Base-by-base conservation (phyloP, 2,888 invertebrate species). In the Megaustenia siamemsis region DNA sequence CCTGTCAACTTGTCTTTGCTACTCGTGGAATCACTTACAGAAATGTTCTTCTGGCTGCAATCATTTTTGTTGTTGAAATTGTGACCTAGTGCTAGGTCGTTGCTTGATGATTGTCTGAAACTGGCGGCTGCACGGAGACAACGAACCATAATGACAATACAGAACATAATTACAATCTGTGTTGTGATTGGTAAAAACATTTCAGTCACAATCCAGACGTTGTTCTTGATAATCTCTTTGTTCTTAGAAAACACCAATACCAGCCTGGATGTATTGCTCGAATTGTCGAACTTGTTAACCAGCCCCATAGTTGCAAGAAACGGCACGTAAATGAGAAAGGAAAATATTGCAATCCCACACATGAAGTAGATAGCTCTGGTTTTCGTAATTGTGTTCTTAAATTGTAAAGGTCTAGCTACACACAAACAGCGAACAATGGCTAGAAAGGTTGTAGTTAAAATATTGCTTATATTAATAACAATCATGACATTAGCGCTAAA, bases 391-490 rank as follows among this genome's bases (percentile, higher is more conserved):
- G 4, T 43, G 15, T 28, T 49, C 40, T 82, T 82, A 69, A 82
- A 82, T 18, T 82, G 82, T 15, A 82, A 75, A 1, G 82, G 82
- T 40, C 6, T 73, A 3, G 73, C 82, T 24, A 82, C 73, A 32
- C 82, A 82, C 45, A 60, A 32, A 32, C 82, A 82, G 4, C 73
- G n/a, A 3, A 43, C 60, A 6, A 82, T 60, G 4, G 73, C 82
- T 38, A 82, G 73, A 60, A 60, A 82, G 1, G 73, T 73, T 18
- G 73, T 73, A 56, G 40, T 73, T 24, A 73, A 32, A 4, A 32
- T 38, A 15, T 32, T 56, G 1, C 12, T 10, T 24, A 53, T 56
- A 38, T 82, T 73, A 12, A 56, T 38, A 3, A 73, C 8, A 38
- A 53, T 24, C 6, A 24, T 35, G 1, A 43, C 12, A 40, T 63